These are phyloP conservation scores for Plagodis pulveraria DNA, from an alignment of 2,888 invertebrate species.

Conservation along the genomic window DNA sequence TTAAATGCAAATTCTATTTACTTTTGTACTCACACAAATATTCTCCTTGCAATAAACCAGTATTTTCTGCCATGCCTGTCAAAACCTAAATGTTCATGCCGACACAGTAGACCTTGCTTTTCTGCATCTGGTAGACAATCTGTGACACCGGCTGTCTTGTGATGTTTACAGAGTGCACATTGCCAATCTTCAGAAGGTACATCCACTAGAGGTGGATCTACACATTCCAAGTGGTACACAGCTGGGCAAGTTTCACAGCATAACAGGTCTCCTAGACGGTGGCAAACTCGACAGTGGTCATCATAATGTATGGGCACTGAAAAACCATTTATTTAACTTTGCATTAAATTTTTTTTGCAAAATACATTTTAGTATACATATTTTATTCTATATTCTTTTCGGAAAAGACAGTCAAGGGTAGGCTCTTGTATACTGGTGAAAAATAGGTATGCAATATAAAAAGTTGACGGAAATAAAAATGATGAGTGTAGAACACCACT, in stretches of 20 bases:
- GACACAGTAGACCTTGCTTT: conserved; percentile 94
- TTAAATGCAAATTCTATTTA: too few relatives aligned
- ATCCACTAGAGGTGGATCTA: conserved; percentile 96
- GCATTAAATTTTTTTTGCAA: neutral
- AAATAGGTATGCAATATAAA: too few relatives aligned
- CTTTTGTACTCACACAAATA: conserved; percentile 92
- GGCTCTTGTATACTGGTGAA: too few relatives aligned
- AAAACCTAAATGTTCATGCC: conserved; percentile 97
- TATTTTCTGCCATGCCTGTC: conserved; percentile 98
- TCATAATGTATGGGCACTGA: conserved; percentile 94
- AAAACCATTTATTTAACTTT: conserved; percentile 30
- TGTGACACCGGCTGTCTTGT: conserved; percentile 95
- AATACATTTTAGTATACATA: neutral
- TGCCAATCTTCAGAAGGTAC: conserved; percentile 99
- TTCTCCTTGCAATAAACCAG: conserved; percentile 96
- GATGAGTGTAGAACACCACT: too few relatives aligned
- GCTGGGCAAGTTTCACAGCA: conserved; percentile 99
- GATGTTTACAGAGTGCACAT: conserved; percentile 96
- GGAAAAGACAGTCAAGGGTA: too few relatives aligned
- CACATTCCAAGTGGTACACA: conserved; percentile 98
- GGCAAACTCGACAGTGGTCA: conserved; percentile 96
- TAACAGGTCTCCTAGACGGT: conserved; percentile 95
- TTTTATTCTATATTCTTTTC: too few relatives aligned
- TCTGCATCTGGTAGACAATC: conserved; percentile 97
- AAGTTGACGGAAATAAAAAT: too few relatives aligned